Percentiles rank a stretch among this genome's conserved stretches.
Conservation (phyloP, 53 echinoderm and acorn worm species). For the Holothuria scabra region DNA sequence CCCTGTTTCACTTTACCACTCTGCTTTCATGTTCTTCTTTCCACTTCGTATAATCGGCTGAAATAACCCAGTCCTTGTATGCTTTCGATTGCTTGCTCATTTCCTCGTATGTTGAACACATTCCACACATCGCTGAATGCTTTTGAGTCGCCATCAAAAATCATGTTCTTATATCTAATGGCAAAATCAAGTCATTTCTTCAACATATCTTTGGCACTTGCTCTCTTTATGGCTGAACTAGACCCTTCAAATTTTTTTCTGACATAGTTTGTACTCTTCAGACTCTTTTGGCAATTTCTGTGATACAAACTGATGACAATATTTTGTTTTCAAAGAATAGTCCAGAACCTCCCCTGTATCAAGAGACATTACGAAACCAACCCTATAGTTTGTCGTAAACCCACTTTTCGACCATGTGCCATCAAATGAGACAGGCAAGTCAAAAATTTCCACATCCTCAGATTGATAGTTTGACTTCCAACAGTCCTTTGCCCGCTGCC, state of each 20-base stretch:
- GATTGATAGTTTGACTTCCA: background rate
- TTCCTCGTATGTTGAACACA: background rate
- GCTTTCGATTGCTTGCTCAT: background rate
- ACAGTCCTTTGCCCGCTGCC: background rate
- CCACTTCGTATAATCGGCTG: background rate
- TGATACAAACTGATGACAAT: background rate
- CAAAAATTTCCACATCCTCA: conserved; percentile 2
- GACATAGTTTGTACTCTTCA: background rate
- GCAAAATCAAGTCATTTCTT: background rate
- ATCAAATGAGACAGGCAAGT: conserved; percentile 2
- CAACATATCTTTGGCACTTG: background rate
- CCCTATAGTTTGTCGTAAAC: conserved; percentile 8
- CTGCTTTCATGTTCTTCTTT: conserved; percentile 5
- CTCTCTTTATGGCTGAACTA: conserved; percentile 32
- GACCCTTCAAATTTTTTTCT: background rate
- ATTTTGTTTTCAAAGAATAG: conserved; percentile 10
- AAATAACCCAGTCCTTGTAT: conserved; percentile 16
- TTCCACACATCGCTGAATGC: conserved; percentile 30
- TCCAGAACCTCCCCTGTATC: conserved; percentile 12
- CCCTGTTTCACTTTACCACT: background rate
- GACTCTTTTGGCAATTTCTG: background rate
- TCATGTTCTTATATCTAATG: background rate
- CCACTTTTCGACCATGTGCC: conserved; percentile 17
- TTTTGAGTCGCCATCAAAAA: conserved; percentile 28
- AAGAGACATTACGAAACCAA: conserved; percentile 2